Evolutionary conservation across 2,113 vertebrate species (phyloP).

Genomic region (Osmerus mordax): DNA sequence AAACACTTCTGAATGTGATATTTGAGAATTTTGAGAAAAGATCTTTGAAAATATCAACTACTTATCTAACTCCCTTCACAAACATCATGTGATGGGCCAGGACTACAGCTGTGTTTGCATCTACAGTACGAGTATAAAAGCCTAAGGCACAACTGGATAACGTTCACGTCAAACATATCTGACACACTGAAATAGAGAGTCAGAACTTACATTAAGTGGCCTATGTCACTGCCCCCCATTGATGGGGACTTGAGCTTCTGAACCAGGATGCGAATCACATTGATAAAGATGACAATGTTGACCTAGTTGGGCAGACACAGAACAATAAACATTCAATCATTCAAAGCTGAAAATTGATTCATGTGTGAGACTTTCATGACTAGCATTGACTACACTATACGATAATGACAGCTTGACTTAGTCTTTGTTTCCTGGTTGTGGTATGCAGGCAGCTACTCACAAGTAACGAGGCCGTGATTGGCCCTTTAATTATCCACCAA

Average conservation of each 20-base stretch:
- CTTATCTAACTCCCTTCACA: no score
- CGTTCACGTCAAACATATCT: no score
- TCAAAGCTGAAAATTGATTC: background rate
- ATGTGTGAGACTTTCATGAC: background rate
- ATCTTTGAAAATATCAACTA: no score
- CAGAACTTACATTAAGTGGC: constrained; percentile 71
- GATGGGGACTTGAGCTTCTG: constrained; percentile 73
- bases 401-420: background rate
- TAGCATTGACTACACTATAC: background rate
- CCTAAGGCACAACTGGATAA: no score
- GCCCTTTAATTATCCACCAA: constrained; percentile 79
- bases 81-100: no score
- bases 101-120: no score
- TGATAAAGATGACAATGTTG: constrained; percentile 76
- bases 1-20: no score
- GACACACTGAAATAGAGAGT: no score
- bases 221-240: constrained; percentile 62
- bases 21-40: no score
- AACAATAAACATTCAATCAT: constrained; percentile 3
- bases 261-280: constrained; percentile 74
- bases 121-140: no score
- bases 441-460: constrained; percentile 51
- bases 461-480: constrained; percentile 71
- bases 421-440: background rate
- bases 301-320: constrained; percentile 44